Evolutionary conservation across 2,113 vertebrate species (phyloP), one percentile per base, ranked within the genome.

Genomic region (Corythornis cristatus): DNA sequence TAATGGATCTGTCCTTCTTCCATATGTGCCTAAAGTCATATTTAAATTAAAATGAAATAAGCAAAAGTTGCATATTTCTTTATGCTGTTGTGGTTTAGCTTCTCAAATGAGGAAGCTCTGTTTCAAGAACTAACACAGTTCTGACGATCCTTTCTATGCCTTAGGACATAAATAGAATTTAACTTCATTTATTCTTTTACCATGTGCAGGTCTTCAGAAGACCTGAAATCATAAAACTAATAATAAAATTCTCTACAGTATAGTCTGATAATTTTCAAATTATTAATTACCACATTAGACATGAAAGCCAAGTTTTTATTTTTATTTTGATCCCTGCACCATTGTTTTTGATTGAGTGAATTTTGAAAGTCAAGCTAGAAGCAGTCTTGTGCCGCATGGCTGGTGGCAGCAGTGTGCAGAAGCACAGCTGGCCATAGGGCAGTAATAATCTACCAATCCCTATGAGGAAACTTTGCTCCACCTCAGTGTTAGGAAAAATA

Each of bases 41-140:
- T 84, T 75, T 79, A 78, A 78, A 84, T 66, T 82, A 35, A 57
- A 86, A 79, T 73, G 33, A 81, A 86, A 66, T 62, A 65, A 91
- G 81, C 7, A 15, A 21, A 78, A 75, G 1, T 48, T 86, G 35
- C 43, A 21, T 54, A 46, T 77, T 81, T 84, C 22, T 73, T 68
- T 48, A 31, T 62, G n/a, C 31, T 58, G 11, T 31, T 76, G 33
- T 28, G 25, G 12, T 8, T 95, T 91, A 83, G 6, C 6, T 87
- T 12, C 22, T 76, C 42, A 67, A 46, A 70, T 12, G 10, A 7
- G 11, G 26, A 26, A 42, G 19, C 11, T 51, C 26, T 75, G 61
- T 58, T 53, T 46, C 25, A 37, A 50, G 46, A 83, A 31, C 19
- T 81, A 45, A 6, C 71, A 9, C 12, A 54, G 19, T 12, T 46